A percentile compares a stretch with the other conserved stretches of the same genome.
Conservation (phyloP, 2,888 invertebrate genomes). For the Oxytorus armatus region DNA sequence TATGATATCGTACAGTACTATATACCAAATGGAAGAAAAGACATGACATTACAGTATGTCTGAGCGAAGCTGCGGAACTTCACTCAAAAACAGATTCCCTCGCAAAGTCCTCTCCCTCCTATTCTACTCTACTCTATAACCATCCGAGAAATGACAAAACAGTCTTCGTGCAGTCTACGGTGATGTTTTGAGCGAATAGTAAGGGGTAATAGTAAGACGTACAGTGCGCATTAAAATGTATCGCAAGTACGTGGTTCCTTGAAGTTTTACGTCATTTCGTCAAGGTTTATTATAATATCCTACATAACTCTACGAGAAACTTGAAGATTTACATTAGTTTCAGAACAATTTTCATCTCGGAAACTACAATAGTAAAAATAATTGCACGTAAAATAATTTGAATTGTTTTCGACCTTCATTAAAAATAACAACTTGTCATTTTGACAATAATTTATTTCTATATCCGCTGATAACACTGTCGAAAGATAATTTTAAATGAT, state of each 20-base stretch:
- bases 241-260: constrained; percentile 2
- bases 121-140: constrained; percentile 47
- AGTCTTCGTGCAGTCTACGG: constrained; percentile 35
- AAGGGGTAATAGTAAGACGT: constrained; percentile 14
- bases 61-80: constrained; percentile 50
- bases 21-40: constrained; percentile 1
- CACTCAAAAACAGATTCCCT: constrained; percentile 64
- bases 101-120: constrained; percentile 45
- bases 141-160: constrained; percentile 49
- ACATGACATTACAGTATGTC: constrained; percentile 7
- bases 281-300: constrained; percentile 6
- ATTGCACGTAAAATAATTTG: no score
- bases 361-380: no score
- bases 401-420: neutral
- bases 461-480: no score
- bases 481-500: neutral
- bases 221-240: constrained; percentile 9
- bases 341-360: no score
- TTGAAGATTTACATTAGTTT: neutral
- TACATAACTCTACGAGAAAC: constrained; percentile 4
- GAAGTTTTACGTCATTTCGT: constrained; percentile 45
- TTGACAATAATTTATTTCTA: no score
- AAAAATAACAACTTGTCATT: neutral
- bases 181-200: constrained; percentile 46
- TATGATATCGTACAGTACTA: constrained; percentile 23